Evolutionary conservation across 2,888 invertebrate genomes (phyloP).

Genomic region (Conops quadrifasciatus): DNA sequence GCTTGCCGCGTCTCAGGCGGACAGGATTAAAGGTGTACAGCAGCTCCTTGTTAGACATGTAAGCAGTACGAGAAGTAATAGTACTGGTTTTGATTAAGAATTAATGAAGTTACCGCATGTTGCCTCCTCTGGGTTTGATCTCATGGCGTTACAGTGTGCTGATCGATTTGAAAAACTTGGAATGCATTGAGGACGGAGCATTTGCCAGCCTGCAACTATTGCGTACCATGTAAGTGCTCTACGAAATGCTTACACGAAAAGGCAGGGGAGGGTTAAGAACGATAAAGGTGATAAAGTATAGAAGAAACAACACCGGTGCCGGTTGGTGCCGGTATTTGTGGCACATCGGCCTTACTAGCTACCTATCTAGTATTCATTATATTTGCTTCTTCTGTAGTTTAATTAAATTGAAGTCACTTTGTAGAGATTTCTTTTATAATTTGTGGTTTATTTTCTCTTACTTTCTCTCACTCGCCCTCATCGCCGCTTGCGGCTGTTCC

Average conservation of each 20-base stretch:
- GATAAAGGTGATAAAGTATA: not conserved
- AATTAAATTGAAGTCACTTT: too few relatives aligned
- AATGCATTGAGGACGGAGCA: constrained; percentile 60
- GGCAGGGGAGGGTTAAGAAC: not conserved
- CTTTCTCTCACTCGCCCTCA: not conserved
- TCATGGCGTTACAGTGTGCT: constrained; percentile 48
- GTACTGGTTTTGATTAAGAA: not conserved
- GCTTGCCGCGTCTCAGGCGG: constrained; percentile 58
- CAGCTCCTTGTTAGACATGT: constrained; percentile 60
- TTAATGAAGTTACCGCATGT: constrained; percentile 20
- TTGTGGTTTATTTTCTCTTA: not conserved
- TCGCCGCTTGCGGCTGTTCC: not conserved
- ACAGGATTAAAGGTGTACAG: constrained; percentile 60
- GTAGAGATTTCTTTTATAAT: constrained; percentile 6
- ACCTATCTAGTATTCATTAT: not conserved
- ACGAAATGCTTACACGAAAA: not conserved
- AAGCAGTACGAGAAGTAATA: constrained; percentile 42
- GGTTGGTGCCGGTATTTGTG: too few relatives aligned
- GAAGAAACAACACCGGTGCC: too few relatives aligned
- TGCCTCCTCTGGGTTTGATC: not conserved
- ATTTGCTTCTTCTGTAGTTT: too few relatives aligned
- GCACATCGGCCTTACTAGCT: too few relatives aligned
- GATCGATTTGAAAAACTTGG: constrained; percentile 58
- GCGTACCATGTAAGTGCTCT: constrained; percentile 57
- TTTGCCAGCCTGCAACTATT: constrained; percentile 56